Evolutionary conservation across 1,140 invertebrate genomes (phyloP).

Genomic region (Triops longicaudatus): DNA sequence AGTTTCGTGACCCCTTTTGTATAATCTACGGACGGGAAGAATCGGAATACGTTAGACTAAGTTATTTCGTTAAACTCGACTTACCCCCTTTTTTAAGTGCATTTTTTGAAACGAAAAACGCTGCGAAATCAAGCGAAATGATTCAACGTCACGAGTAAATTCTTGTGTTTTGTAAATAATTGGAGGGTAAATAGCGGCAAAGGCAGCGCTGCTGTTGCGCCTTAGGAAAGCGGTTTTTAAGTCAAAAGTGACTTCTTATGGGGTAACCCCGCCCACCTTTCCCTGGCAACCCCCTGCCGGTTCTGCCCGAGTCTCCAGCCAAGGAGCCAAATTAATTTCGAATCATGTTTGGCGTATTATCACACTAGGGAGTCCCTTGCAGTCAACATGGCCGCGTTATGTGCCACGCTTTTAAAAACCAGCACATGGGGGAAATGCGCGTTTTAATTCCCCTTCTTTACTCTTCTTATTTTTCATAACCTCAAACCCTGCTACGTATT

Average conservation of each 20-base stretch:
- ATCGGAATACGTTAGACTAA: neutral
- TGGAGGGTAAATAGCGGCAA: neutral
- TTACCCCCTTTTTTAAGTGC: neutral
- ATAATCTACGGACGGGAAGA: no score
- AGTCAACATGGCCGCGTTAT: conserved; percentile 5
- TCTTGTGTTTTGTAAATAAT: neutral
- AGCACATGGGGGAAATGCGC: neutral
- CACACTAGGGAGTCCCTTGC: neutral
- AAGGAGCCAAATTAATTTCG: conserved; percentile 15
- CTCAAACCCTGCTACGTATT: neutral
- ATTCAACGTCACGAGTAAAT: no score
- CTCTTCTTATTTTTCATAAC: neutral
- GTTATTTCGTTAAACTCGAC: neutral
- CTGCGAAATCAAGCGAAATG: neutral
- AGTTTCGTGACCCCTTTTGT: no score
- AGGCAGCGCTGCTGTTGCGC: neutral
- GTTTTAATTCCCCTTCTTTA: neutral
- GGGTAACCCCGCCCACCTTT: conserved; percentile 1
- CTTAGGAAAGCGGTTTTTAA: neutral
- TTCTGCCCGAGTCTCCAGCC: conserved; percentile 9
- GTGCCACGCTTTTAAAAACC: neutral
- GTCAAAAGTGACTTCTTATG: neutral
- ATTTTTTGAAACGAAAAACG: neutral
- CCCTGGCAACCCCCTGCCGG: conserved; percentile 1
- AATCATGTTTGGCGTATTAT: conserved; percentile 15